These are phyloP conservation scores for Colletes collaris DNA, from an alignment of 2,888 invertebrate species.

Conservation along the genomic window DNA sequence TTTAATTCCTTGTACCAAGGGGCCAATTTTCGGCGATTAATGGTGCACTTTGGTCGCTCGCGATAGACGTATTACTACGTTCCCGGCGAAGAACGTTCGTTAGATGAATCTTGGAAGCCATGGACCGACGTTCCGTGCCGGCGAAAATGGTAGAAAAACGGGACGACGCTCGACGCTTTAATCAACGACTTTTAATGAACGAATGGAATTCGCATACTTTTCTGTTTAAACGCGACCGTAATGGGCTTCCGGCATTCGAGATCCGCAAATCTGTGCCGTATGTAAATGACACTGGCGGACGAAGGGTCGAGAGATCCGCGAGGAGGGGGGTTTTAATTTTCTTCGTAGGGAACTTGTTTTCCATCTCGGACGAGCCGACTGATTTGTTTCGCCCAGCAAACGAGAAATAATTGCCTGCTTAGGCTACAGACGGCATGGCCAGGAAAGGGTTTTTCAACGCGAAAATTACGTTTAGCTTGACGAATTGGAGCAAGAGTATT, in stretches of 20 bases:
- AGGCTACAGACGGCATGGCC: too few relatives aligned
- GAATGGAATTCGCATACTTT: conserved; percentile 10
- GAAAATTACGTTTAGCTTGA: too few relatives aligned
- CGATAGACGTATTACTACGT: background rate
- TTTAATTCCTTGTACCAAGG: conserved; percentile 24
- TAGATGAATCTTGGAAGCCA: background rate
- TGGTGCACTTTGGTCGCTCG: conserved; percentile 5
- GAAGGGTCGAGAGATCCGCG: too few relatives aligned
- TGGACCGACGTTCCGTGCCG: background rate
- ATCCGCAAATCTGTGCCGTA: conserved; percentile 21
- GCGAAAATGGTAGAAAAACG: background rate
- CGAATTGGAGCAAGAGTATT: too few relatives aligned
- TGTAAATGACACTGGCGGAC: conserved; percentile 13
- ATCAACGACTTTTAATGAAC: conserved; percentile 40
- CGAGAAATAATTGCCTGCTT: too few relatives aligned
- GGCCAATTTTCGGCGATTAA: conserved; percentile 20
- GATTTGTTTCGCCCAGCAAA: background rate
- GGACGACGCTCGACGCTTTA: conserved; percentile 13
- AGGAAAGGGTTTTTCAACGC: too few relatives aligned
- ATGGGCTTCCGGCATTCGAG: conserved; percentile 15
- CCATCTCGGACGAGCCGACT: background rate
- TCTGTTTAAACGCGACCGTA: conserved; percentile 18
- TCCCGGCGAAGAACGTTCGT: background rate
- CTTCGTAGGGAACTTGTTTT: background rate
- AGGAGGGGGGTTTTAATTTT: conserved; percentile 7